Conservation (phyloP, 2,888 invertebrate species). For the Dryocosmus kuriphilus region DNA sequence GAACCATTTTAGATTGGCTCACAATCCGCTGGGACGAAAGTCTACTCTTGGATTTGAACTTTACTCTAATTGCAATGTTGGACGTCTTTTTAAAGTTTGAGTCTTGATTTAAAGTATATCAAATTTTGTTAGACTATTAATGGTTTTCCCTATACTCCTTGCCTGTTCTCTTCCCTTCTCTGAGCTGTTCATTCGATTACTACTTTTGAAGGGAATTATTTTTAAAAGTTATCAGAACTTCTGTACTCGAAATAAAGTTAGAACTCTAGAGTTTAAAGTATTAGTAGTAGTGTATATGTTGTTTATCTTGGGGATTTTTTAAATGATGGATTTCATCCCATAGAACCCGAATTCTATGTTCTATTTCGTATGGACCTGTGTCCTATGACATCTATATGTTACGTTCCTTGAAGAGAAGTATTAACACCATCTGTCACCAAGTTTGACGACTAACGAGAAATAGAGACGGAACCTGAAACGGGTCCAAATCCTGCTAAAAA, state of each 20-base stretch:
- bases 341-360: too few relatives aligned
- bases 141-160: too few relatives aligned
- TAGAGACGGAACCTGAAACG: constrained; percentile 9
- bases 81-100: too few relatives aligned
- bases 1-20: constrained; percentile 31
- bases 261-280: neutral
- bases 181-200: too few relatives aligned
- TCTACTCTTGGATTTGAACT: neutral
- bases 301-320: neutral
- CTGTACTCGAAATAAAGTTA: too few relatives aligned
- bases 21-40: constrained; percentile 25
- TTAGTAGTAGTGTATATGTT: neutral
- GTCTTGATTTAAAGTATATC: too few relatives aligned
- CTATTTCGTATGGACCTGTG: neutral
- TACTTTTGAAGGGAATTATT: too few relatives aligned
- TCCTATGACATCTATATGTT: neutral
- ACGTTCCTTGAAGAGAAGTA: neutral
- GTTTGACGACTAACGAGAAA: constrained; percentile 1
- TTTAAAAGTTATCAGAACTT: too few relatives aligned
- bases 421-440: constrained; percentile 18
- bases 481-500: neutral
- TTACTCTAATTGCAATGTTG: constrained; percentile 17
- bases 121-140: too few relatives aligned
- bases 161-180: too few relatives aligned
- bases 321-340: neutral